Evolutionary conservation across 2,113 vertebrate species (phyloP).

Genomic region (Forbesichthys papilliferus): DNA sequence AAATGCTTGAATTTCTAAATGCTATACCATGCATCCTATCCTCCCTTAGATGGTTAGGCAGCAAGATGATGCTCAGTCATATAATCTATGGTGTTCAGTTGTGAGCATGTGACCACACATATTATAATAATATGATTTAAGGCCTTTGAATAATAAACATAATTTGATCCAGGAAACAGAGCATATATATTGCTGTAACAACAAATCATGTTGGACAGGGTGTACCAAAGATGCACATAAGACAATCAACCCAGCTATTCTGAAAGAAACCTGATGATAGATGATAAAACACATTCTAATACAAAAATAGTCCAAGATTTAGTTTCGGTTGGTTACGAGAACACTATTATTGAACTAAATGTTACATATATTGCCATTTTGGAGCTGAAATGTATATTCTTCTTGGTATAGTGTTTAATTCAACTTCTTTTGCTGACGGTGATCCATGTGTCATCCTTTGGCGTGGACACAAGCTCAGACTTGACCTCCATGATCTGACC

Average conservation of each 20-base stretch:
- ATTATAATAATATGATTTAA: slow-evolving; percentile 3
- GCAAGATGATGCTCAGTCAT: too few species aligned
- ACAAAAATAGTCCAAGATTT: background rate
- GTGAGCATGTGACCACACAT: too few species aligned
- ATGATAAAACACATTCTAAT: too few species aligned
- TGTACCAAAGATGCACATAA: background rate
- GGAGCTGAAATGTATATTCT: background rate
- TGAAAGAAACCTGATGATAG: background rate
- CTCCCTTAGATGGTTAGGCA: too few species aligned
- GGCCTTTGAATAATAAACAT: background rate
- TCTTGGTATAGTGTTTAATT: slow-evolving; percentile 8
- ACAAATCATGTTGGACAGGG: background rate
- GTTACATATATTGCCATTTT: background rate
- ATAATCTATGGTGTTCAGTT: too few species aligned
- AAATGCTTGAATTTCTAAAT: slow-evolving; percentile 2
- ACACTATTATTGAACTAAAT: too few species aligned
- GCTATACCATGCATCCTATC: background rate
- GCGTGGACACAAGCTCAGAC: slow-evolving; percentile 90
- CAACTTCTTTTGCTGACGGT: slow-evolving; percentile 84
- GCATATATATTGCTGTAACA: background rate
- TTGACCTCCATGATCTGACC: slow-evolving; percentile 88
- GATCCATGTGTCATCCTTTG: slow-evolving; percentile 95
- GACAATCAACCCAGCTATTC: background rate
- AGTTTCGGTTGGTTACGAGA: too few species aligned
- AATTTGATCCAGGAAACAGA: background rate